Percentiles rank a stretch among this genome's conserved stretches.
These are phyloP conservation scores for Eustalomyia histrio DNA, from an alignment of 2,888 invertebrate genomes.

Conservation along the genomic window DNA sequence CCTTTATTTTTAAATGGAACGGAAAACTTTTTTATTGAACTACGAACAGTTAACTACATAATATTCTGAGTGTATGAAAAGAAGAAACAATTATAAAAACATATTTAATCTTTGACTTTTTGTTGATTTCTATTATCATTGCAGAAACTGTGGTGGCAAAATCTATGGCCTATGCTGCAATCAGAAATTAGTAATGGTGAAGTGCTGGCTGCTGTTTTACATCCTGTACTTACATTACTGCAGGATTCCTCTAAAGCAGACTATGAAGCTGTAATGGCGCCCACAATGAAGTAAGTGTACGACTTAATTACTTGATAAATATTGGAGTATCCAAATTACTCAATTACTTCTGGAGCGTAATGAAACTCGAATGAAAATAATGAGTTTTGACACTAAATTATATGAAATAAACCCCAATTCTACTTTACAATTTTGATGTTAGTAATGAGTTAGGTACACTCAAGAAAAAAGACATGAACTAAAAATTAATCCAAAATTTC, in stretches of 20 bases:
- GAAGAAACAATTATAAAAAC: not conserved
- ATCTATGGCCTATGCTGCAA: conserved; percentile 93
- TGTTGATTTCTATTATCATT: conserved; percentile 15
- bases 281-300: conserved; percentile 87
- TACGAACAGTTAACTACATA: not conserved
- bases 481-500: too few relatives aligned
- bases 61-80: not conserved
- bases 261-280: conserved; percentile 89
- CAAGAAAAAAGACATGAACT: too few relatives aligned
- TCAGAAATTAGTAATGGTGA: conserved; percentile 92
- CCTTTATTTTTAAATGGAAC: too few relatives aligned
- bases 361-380: too few relatives aligned
- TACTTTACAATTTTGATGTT: too few relatives aligned
- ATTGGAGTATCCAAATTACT: too few relatives aligned
- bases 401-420: too few relatives aligned
- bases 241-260: conserved; percentile 89
- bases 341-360: too few relatives aligned
- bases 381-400: too few relatives aligned
- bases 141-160: conserved; percentile 97
- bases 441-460: too few relatives aligned
- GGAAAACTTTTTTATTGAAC: too few relatives aligned
- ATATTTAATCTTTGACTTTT: not conserved
- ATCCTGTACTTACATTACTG: conserved; percentile 90
- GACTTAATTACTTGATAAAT: conserved; percentile 37
- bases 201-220: conserved; percentile 90